Conservation (phyloP, 2,113 vertebrate genomes). For the Eulemur macaco region DNA sequence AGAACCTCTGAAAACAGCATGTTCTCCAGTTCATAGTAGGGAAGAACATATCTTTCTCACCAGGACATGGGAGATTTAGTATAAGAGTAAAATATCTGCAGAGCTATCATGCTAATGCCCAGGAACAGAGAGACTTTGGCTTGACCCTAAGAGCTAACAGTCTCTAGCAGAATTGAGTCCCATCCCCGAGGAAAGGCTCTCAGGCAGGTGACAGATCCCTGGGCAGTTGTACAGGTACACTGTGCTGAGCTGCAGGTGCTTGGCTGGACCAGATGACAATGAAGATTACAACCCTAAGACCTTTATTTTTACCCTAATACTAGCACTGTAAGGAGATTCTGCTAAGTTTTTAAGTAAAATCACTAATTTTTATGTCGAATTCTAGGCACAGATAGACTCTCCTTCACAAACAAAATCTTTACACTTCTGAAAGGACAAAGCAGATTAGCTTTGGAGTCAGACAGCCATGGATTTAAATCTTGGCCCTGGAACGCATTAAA, state of each 20-base stretch:
- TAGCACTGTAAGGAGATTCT: neutral
- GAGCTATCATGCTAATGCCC: neutral
- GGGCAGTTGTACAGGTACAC: neutral
- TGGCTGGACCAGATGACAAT: neutral
- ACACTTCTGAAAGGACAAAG: neutral
- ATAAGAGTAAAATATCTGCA: neutral
- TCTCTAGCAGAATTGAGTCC: neutral
- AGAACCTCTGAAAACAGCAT: neutral
- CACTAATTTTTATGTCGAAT: constrained; percentile 17
- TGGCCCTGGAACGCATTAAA: neutral
- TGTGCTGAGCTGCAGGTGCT: neutral
- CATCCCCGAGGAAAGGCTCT: neutral
- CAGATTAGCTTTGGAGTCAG: neutral
- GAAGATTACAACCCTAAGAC: neutral
- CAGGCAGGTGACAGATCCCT: neutral
- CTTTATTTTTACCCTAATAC: neutral
- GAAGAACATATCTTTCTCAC: neutral
- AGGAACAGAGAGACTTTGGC: neutral
- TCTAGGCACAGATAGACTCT: neutral
- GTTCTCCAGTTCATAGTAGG: neutral
- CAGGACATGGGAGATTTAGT: neutral
- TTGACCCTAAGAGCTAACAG: neutral
- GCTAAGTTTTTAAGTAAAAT: constrained; percentile 38
- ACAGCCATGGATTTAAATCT: neutral
- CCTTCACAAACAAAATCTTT: neutral